phyloP scores from a whole-genome alignment of 2,113 vertebrate species.

The Plecotus auritus region DNA sequence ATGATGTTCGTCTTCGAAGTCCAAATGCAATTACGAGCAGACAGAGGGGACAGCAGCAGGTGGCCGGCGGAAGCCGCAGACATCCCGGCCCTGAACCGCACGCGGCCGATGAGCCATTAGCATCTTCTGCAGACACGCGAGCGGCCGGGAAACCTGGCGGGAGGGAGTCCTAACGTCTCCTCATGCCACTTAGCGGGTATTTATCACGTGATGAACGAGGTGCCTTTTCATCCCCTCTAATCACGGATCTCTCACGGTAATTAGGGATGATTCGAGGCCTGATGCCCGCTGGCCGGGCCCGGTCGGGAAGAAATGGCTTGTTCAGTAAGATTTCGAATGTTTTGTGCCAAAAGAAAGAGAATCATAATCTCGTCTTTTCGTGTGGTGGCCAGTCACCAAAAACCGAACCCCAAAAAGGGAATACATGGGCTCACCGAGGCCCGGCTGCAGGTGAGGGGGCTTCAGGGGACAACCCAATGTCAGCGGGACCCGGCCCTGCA shows the following conservation, averaged over 20 bases:
- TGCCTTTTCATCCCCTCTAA: background rate
- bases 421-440: background rate
- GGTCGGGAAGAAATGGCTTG: background rate
- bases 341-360: background rate
- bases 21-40: conserved; percentile 60
- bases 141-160: background rate
- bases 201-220: conserved; percentile 34
- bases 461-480: background rate
- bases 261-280: background rate
- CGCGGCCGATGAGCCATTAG: conserved; percentile 49
- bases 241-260: conserved; percentile 37
- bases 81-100: background rate
- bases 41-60: conserved; percentile 42
- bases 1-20: conserved; percentile 57
- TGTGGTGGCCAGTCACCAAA: background rate
- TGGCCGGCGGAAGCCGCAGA: background rate
- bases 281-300: background rate
- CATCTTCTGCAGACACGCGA: conserved; percentile 42
- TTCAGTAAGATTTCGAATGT: background rate
- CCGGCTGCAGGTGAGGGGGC: background rate
- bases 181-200: background rate
- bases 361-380: background rate
- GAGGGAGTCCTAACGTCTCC: conserved; percentile 10
- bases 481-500: background rate
- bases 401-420: background rate